phyloP scores from a whole-genome alignment of 2,113 vertebrate species.

The Pluvialis apricaria region DNA sequence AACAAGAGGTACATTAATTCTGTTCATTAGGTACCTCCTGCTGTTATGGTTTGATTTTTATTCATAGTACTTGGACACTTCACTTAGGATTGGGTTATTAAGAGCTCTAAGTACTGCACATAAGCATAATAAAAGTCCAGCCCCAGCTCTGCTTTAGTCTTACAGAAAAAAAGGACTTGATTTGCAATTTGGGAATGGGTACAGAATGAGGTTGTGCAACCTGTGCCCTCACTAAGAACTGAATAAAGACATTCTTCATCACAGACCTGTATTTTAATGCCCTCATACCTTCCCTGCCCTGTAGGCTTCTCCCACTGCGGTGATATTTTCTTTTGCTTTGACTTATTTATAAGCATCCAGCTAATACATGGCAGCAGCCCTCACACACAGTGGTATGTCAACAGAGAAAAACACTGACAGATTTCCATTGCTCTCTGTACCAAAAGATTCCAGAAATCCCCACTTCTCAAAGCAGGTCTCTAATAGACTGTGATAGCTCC shows the following conservation, averaged over 20 bases:
- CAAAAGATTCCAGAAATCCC: not conserved
- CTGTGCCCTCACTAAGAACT: not conserved
- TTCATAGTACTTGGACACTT: conserved; percentile 26
- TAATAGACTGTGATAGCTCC: not conserved
- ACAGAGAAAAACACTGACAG: not conserved
- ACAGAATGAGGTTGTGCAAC: not conserved
- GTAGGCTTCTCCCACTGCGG: not conserved
- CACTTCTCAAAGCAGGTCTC: not conserved
- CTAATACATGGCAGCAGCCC: not conserved
- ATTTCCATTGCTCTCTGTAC: not conserved
- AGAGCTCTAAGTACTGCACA: conserved; percentile 16
- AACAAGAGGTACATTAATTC: conserved; percentile 25
- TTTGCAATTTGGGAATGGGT: not conserved
- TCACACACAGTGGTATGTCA: not conserved
- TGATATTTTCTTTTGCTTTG: not conserved
- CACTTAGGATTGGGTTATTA: conserved; percentile 20
- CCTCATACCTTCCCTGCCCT: not conserved
- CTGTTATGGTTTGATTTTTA: conserved; percentile 41
- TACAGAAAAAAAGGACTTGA: not conserved
- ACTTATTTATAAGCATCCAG: not conserved
- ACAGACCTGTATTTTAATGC: not conserved
- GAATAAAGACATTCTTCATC: not conserved
- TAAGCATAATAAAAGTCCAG: conserved; percentile 1
- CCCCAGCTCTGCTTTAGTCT: not conserved
- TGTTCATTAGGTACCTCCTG: conserved; percentile 56